Base-by-base conservation (phyloP, 1,140 invertebrate genomes). In the Zaprionus vittiger region DNA sequence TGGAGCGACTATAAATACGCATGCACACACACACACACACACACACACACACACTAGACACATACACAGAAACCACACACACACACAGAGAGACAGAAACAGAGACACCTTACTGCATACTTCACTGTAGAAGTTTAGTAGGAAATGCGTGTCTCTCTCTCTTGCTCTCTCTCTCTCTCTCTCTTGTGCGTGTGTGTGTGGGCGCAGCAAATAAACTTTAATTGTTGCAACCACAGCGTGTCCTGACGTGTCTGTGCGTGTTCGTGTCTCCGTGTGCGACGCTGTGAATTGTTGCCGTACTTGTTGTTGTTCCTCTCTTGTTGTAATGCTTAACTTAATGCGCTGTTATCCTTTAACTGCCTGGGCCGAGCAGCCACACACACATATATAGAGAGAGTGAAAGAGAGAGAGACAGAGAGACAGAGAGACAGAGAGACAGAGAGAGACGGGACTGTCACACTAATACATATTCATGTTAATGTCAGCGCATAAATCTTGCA, bases 291-390 rank as follows among this genome's bases (percentile, higher is more conserved):
- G 71, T 81, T 69, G 76, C 49, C 72, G 75, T 3, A 44, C 41
- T 44, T 44, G 41, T 44, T 44, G n/a, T 47, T 41, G 38, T 38
- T 38, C 4, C 41, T 47, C n/a, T 47, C 41, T 73, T 81, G 77
- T 82, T 90, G 85, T 89, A 89, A 91, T 89, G 85, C 85, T 89
- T 82, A 89, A 82, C 85, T 89, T 89, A 89, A 89, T 89, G 81
- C 85, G 85, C 85, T 89, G 85, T 89, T 89, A 89, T 89, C 85
- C 85, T 90, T 89, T 89, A 89, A 89, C 85, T 89, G 86, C 84
- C 70, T 79, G 85, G 84, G 85, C 84, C 59, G 44, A 66, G 59
- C 52, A 66, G 41, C 73, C 44, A 71, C 41, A 70, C 49, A 68
- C n/a, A 75, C 37, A 59, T 4, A 54, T 0, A 64, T 22, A 63